Evolutionary conservation across 2,888 invertebrate genomes (phyloP).

Genomic region (Mesopsocus fuscifrons): DNA sequence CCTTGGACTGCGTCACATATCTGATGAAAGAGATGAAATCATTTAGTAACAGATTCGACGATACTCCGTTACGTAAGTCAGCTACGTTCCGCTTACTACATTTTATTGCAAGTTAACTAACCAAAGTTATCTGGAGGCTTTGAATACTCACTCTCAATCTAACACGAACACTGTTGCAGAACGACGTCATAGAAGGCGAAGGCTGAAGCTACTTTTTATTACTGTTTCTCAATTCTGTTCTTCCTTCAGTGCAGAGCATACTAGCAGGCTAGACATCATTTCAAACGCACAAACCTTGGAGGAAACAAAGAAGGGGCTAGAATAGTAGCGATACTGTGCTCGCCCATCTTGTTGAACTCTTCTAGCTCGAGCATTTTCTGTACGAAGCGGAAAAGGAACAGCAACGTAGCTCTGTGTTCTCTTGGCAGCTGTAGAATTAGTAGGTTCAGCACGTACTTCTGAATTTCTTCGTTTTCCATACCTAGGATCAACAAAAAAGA

Average conservation of each 20-base stretch:
- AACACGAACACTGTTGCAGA: no score
- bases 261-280: no score
- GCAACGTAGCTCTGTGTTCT: slow-evolving; percentile 66
- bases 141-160: no score
- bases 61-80: no score
- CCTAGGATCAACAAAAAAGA: slow-evolving; percentile 8
- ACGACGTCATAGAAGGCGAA: no score
- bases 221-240: no score
- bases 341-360: slow-evolving; percentile 67
- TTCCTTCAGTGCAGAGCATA: no score
- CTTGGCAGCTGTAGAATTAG: slow-evolving; percentile 65
- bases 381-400: slow-evolving; percentile 60
- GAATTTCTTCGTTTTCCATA: slow-evolving; percentile 19
- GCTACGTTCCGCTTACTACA: no score
- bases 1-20: slow-evolving; percentile 34
- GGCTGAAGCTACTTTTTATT: no score
- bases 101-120: no score
- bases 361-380: slow-evolving; percentile 41
- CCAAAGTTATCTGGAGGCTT: no score
- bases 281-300: slow-evolving; percentile 46
- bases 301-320: slow-evolving; percentile 87
- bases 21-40: slow-evolving; percentile 16
- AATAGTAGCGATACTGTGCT: slow-evolving; percentile 85
- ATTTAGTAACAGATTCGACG: no score
- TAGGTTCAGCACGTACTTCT: slow-evolving; percentile 41